Base-by-base conservation (phyloP, 2,888 invertebrate genomes). In the Fragum fragum region DNA sequence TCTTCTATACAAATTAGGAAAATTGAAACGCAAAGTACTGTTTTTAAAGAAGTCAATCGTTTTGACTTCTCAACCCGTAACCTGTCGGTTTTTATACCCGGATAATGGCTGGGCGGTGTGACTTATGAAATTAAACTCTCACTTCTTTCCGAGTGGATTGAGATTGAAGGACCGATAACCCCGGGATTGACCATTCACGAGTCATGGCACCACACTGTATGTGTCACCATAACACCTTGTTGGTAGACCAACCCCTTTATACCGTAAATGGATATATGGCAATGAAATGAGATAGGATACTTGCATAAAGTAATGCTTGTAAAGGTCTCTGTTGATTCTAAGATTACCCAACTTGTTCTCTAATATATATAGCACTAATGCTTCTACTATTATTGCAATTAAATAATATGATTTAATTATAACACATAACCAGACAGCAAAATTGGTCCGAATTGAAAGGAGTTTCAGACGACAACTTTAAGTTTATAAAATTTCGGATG, bases 41-140 rank as follows among this genome's bases (percentile, higher is more conserved):
- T 16, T 26, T 28, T 61, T 26, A 28, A 47, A 21, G 52, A 72
- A 78, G 78, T 78, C 78, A 75, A 78, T 59, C 78, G 75, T 39
- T 82, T 76, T 82, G 79, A 82, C 82, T 76, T 79, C 57, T 79
- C 70, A 76, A 77, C 82, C 75, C 21, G 55, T 72, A 73, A 77
- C 69, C 73, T 69, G 55, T 80, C 55, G 32, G n/a, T 9, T 81
- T 83, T 81, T 81, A 81, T 81, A 80, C 76, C 75, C 70, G 23
- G 39, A 68, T 66, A 66, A 66, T 66, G 39, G 21, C 36, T 73
- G 80, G 79, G 76, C 85, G 83, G 82, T 82, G 86, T 86, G 86
- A 86, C 86, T 83, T 86, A 86, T 86, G 86, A 86, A 86, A 86
- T 83, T 79, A 86, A 47, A 47, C 86, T 86, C 83, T 81, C 86